phyloP scores from a whole-genome alignment of 2,113 vertebrate species.

The Hydrolagus affinis region DNA sequence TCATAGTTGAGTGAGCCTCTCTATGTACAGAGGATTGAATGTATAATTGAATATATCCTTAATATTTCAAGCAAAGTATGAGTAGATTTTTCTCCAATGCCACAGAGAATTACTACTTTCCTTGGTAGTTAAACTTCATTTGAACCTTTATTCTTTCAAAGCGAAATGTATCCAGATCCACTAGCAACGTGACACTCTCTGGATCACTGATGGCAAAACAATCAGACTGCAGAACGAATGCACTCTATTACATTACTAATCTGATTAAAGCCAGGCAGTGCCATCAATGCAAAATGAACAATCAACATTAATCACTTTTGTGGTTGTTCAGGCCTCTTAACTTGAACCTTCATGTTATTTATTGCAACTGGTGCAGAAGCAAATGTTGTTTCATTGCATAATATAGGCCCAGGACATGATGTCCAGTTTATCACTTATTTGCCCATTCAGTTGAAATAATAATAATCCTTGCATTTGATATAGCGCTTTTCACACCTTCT shows the following conservation, averaged over 20 bases:
- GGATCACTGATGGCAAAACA: constrained; percentile 46
- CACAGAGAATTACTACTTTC: constrained; percentile 14
- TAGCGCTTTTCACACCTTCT: no score
- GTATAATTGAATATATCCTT: not conserved
- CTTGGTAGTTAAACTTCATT: constrained; percentile 55
- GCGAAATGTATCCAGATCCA: constrained; percentile 47
- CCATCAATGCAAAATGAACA: constrained; percentile 53
- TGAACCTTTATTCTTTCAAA: constrained; percentile 48
- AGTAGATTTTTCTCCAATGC: not conserved
- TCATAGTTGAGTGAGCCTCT: not conserved
- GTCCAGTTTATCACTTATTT: constrained; percentile 30
- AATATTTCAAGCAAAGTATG: not conserved
- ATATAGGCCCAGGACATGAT: constrained; percentile 19
- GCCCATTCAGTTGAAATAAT: not conserved
- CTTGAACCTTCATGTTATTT: constrained; percentile 42
- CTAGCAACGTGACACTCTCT: constrained; percentile 51
- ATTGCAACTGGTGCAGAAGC: constrained; percentile 36
- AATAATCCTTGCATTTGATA: no score
- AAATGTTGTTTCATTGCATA: constrained; percentile 21
- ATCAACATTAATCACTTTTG: constrained; percentile 60
- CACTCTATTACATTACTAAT: constrained; percentile 48
- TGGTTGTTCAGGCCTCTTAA: constrained; percentile 46
- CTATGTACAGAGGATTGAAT: not conserved
- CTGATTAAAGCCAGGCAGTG: constrained; percentile 56
- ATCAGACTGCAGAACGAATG: constrained; percentile 51